Percentiles rank a stretch among this genome's conserved stretches.
These are phyloP conservation scores for Tadarida brasiliensis DNA, from an alignment of 2,797 vertebrate species.

Conservation along the genomic window DNA sequence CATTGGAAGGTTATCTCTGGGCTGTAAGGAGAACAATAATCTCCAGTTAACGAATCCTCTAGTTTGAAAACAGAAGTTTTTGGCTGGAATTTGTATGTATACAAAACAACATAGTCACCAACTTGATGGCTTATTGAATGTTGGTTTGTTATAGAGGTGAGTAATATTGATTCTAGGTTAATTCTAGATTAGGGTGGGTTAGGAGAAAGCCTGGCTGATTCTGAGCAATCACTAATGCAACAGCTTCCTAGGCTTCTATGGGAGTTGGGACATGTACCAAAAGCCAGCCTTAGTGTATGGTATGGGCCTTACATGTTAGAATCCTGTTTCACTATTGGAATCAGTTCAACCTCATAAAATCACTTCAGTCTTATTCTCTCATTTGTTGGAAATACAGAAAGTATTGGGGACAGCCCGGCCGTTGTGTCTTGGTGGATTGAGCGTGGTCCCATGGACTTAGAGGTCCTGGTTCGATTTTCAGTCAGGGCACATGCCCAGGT, in stretches of 20 bases:
- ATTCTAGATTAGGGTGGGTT: not conserved
- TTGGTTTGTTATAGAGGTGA: constrained; percentile 25
- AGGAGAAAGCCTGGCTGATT: not conserved
- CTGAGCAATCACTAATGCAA: not conserved
- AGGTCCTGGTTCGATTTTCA: no score
- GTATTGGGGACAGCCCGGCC: not conserved
- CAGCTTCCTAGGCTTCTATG: not conserved
- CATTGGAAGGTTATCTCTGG: not conserved
- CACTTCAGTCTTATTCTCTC: not conserved
- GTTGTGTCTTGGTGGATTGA: no score
- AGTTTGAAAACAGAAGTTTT: constrained; percentile 25
- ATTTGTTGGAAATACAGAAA: not conserved
- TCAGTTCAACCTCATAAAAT: not conserved
- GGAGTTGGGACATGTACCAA: not conserved
- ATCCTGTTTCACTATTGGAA: not conserved
- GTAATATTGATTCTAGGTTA: not conserved
- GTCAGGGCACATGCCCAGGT: no score
- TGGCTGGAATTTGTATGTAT: not conserved
- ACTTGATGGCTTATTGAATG: not conserved
- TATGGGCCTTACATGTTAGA: not conserved
- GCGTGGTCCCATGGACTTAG: no score
- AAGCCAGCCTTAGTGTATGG: not conserved
- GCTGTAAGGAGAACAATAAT: not conserved
- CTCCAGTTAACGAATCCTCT: not conserved
- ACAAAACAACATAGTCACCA: not conserved